A percentile compares a stretch with the other conserved stretches of the same genome.
Conservation (phyloP, 1,140 invertebrate genomes). For the Lamellibrachia luymesi region DNA sequence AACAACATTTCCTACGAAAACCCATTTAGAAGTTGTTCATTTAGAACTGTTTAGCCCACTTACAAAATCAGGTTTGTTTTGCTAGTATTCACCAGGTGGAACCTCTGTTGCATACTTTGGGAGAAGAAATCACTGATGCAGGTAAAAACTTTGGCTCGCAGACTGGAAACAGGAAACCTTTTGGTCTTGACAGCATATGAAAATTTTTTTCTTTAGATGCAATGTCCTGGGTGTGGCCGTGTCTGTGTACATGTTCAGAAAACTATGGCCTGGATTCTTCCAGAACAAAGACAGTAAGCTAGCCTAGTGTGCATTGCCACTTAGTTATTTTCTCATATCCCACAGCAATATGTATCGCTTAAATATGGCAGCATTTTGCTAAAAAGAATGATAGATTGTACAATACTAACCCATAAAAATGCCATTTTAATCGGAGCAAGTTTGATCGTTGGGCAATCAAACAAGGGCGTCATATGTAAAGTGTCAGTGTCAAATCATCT, state of each 20-base stretch:
- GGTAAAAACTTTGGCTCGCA: not conserved
- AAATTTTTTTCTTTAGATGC: not conserved
- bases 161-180: not conserved
- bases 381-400: not conserved
- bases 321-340: not conserved
- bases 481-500: too few species aligned
- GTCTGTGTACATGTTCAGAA: not conserved
- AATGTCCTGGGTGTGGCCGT: not conserved
- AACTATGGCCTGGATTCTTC: not conserved
- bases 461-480: not conserved
- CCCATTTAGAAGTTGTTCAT: too few species aligned
- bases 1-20: not conserved
- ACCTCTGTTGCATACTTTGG: not conserved
- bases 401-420: not conserved
- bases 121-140: not conserved
- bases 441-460: not conserved
- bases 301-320: not conserved
- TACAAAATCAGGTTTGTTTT: not conserved
- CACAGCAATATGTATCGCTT: not conserved
- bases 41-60: not conserved
- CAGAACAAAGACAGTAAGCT: not conserved
- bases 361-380: not conserved
- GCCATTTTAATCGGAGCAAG: not conserved
- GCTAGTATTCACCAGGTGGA: too few species aligned
- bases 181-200: not conserved